These are phyloP conservation scores for Caenorhabditis macrosperma DNA, from an alignment of 2,888 invertebrate genomes.

Conservation along the genomic window DNA sequence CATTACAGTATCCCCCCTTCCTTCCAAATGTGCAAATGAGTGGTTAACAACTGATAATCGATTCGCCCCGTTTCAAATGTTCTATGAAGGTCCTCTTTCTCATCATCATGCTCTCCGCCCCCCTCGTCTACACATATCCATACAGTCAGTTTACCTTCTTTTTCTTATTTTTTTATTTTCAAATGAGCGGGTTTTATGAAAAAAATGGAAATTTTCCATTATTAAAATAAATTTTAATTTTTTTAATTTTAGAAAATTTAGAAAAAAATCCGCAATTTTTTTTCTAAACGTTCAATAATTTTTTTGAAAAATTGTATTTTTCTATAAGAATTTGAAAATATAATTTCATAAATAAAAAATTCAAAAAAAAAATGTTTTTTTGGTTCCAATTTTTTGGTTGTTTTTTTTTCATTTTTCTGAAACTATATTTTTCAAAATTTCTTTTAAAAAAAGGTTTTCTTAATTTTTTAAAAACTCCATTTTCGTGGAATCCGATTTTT, in stretches of 20 bases:
- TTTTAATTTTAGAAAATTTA: not conserved
- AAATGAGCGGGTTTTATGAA: too few species aligned
- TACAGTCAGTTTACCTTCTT: slow-evolving; percentile 22
- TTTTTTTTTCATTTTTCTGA: too few species aligned
- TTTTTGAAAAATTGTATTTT: not conserved
- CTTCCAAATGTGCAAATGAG: slow-evolving; percentile 16
- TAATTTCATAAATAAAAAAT: not conserved
- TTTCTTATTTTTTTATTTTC: not conserved
- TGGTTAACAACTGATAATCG: slow-evolving; percentile 12
- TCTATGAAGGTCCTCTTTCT: slow-evolving; percentile 60
- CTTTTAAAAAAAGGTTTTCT: not conserved
- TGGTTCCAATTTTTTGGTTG: not conserved
- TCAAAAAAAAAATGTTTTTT: not conserved
- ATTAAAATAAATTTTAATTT: not conserved
- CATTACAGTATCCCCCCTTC: not conserved
- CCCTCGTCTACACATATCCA: slow-evolving; percentile 43
- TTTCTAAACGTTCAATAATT: not conserved
- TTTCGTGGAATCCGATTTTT: not conserved
- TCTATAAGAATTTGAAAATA: too few species aligned
- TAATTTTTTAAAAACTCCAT: too few species aligned
- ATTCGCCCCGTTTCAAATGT: slow-evolving; percentile 38
- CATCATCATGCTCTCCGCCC: slow-evolving; percentile 40
- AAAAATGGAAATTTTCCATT: not conserved
- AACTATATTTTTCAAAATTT: not conserved
- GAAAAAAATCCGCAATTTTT: not conserved